These are phyloP conservation scores for Zaprionus camerounensis DNA, from an alignment of 1,140 invertebrate genomes.

Conservation along the genomic window DNA sequence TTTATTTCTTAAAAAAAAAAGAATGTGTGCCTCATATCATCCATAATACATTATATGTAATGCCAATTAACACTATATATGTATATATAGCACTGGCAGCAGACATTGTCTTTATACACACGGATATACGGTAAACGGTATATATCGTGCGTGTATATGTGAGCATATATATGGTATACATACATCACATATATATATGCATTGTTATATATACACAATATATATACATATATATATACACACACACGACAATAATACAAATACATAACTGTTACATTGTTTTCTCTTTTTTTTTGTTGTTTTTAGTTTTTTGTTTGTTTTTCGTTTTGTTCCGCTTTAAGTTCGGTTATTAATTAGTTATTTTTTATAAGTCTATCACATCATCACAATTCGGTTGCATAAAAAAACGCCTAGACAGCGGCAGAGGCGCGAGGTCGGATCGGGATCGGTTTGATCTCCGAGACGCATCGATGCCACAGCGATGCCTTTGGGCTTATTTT, in stretches of 20 bases:
- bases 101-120: slow-evolving; percentile 42
- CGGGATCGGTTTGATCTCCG: not conserved
- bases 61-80: slow-evolving; percentile 52
- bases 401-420: slow-evolving; percentile 48
- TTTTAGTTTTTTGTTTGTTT: slow-evolving; percentile 26
- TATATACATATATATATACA: slow-evolving; percentile 32
- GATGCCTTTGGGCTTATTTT: slow-evolving; percentile 19
- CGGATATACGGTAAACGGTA: slow-evolving; percentile 8
- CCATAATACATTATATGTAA: slow-evolving; percentile 69
- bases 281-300: slow-evolving; percentile 28
- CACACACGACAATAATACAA: slow-evolving; percentile 50
- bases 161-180: slow-evolving; percentile 36
- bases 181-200: slow-evolving; percentile 71
- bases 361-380: slow-evolving; percentile 82
- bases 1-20: slow-evolving; percentile 81
- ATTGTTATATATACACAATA: slow-evolving; percentile 46
- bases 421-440: not conserved
- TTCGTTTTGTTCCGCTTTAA: slow-evolving; percentile 48
- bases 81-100: slow-evolving; percentile 32
- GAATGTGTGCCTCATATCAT: slow-evolving; percentile 80
- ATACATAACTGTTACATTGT: slow-evolving; percentile 57
- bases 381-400: slow-evolving; percentile 81
- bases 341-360: slow-evolving; percentile 78
- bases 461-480: slow-evolving; percentile 16
- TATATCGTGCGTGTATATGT: slow-evolving; percentile 27